Percentiles rank a stretch among this genome's conserved stretches.
phyloP scores from a whole-genome alignment of 2,888 invertebrate genomes.

The Drosophila maculinotata region DNA sequence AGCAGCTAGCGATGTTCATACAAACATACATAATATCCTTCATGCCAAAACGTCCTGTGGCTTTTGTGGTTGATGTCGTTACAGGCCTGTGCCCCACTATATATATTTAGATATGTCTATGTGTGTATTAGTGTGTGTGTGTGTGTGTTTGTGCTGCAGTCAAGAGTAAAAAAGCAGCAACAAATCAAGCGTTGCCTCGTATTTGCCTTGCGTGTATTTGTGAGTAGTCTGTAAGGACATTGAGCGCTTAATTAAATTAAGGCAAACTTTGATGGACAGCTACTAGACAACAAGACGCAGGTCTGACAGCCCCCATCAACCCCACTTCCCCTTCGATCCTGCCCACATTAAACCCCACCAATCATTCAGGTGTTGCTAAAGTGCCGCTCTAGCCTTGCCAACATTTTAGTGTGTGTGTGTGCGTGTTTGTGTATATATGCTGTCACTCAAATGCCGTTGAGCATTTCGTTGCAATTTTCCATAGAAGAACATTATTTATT shows the following conservation, averaged over 20 bases:
- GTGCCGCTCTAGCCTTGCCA: conserved; percentile 49
- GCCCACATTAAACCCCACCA: conserved; percentile 37
- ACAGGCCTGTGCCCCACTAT: conserved; percentile 54
- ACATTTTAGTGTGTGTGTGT: not conserved
- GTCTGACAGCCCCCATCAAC: conserved; percentile 19
- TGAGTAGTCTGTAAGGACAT: conserved; percentile 69
- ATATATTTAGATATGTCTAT: not conserved
- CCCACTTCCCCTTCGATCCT: not conserved
- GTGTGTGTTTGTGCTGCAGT: conserved; percentile 60
- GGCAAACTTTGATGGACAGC: conserved; percentile 78
- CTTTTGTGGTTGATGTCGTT: conserved; percentile 69
- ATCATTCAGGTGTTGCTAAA: conserved; percentile 70
- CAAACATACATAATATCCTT: conserved; percentile 67
- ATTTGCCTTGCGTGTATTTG: conserved; percentile 30
- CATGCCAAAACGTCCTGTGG: conserved; percentile 77
- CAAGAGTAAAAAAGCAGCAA: conserved; percentile 77
- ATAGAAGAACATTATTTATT: conserved; percentile 38
- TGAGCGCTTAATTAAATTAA: conserved; percentile 81
- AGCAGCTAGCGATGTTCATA: conserved; percentile 15
- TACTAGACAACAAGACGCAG: conserved; percentile 69
- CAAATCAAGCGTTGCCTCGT: conserved; percentile 72
- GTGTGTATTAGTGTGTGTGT: conserved; percentile 6
- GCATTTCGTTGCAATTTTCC: conserved; percentile 49
- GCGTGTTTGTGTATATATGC: conserved; percentile 32
- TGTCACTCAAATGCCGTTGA: conserved; percentile 69